Percentiles rank a stretch among this genome's conserved stretches.
These are phyloP conservation scores for Sanderia malayensis DNA, from an alignment of 30 jellyfish, hydroid and myxozoan species.

Conservation along the genomic window DNA sequence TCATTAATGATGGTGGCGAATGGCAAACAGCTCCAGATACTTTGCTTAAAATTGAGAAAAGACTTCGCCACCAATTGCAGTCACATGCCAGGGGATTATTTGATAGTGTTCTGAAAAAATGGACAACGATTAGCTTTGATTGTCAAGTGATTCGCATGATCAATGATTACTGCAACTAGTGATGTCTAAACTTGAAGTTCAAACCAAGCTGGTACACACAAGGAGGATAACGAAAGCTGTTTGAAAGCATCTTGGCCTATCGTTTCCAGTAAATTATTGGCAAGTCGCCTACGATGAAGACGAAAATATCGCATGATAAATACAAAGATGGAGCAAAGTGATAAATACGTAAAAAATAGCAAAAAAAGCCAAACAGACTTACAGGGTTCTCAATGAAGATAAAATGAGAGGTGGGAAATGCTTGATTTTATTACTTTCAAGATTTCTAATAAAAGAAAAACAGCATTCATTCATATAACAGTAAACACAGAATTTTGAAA, in stretches of 20 bases:
- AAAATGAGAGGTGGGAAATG: constrained; percentile 48
- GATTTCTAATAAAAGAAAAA: constrained; percentile 28
- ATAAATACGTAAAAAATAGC: too few species aligned
- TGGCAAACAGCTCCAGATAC: constrained; percentile 60
- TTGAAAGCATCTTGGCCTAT: constrained; percentile 55
- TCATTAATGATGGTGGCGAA: constrained; percentile 49
- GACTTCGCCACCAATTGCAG: constrained; percentile 49
- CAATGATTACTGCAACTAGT: too few species aligned
- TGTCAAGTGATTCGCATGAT: too few species aligned
- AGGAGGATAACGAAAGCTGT: too few species aligned
- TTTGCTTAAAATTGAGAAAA: constrained; percentile 44
- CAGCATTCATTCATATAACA: background rate
- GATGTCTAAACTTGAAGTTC: too few species aligned
- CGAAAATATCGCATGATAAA: too few species aligned
- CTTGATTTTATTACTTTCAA: constrained; percentile 41
- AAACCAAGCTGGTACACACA: too few species aligned
- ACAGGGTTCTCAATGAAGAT: constrained; percentile 27
- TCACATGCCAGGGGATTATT: constrained; percentile 62
- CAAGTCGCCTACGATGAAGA: constrained; percentile 34
- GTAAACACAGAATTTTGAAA: background rate
- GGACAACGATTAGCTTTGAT: too few species aligned
- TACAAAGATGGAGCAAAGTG: constrained; percentile 1
- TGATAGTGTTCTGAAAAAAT: constrained; percentile 44
- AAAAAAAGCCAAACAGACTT: constrained; percentile 21
- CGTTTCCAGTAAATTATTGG: constrained; percentile 40